Evolutionary conservation across 2,113 vertebrate genomes (phyloP).

Genomic region (Caracal caracal): DNA sequence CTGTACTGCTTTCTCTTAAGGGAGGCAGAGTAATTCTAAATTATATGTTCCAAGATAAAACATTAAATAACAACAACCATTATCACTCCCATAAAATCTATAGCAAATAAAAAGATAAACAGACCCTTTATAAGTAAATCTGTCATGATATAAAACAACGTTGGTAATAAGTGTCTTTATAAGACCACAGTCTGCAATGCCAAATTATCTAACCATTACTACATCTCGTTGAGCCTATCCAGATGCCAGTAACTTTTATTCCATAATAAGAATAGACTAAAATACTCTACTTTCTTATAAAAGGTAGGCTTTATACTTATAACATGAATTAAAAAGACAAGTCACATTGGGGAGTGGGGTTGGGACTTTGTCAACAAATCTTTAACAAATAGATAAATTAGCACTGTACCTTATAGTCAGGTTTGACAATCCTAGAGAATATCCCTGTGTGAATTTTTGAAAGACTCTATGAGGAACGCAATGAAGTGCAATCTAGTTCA

Average conservation of each 20-base stretch:
- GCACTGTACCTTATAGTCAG: background rate
- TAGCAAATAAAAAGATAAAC: background rate
- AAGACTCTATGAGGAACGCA: background rate
- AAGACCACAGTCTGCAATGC: background rate
- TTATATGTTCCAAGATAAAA: background rate
- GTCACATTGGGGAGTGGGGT: background rate
- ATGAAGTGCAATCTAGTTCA: background rate
- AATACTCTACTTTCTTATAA: background rate
- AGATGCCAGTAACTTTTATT: background rate
- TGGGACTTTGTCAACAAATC: background rate
- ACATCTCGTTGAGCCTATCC: background rate
- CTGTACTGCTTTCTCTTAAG: background rate
- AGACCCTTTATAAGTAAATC: background rate
- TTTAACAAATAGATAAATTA: conserved; percentile 16
- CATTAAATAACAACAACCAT: background rate
- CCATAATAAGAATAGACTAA: background rate
- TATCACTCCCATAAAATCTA: background rate
- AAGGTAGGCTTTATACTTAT: background rate
- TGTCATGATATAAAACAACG: background rate
- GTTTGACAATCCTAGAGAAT: background rate
- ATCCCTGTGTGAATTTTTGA: background rate
- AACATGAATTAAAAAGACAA: background rate
- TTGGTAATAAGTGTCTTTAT: background rate
- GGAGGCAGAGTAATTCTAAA: background rate
- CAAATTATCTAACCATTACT: background rate